Conservation (phyloP, 2,888 invertebrate genomes). For the Theretra japonica region DNA sequence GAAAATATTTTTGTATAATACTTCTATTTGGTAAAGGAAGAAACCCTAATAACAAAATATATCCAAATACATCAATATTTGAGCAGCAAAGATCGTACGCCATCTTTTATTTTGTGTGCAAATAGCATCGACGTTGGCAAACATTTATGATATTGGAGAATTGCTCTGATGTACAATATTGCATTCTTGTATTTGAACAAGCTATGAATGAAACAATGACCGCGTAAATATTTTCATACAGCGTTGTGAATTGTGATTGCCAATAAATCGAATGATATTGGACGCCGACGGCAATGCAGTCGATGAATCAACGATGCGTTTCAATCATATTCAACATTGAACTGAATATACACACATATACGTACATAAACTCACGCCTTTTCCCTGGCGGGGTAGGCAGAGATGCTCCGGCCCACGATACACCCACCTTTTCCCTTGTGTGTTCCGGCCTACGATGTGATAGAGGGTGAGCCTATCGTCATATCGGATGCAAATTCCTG, state of each 20-base stretch:
- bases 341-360: background rate
- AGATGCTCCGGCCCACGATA: background rate
- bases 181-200: background rate
- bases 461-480: background rate
- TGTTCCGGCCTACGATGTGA: background rate
- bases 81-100: no score
- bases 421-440: background rate
- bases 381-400: background rate
- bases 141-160: background rate
- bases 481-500: background rate
- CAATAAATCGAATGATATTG: background rate
- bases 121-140: no score
- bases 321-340: background rate
- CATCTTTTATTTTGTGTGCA: no score
- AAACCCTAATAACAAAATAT: no score
- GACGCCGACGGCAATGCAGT: background rate
- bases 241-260: background rate
- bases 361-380: no score
- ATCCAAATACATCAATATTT: no score
- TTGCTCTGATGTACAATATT: background rate
- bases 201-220: background rate
- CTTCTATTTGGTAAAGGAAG: no score
- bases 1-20: no score
- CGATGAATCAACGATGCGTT: background rate
- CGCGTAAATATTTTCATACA: background rate